These are phyloP conservation scores for Dolichomitus sp. DNA, from an alignment of 2,888 invertebrate genomes.

Conservation along the genomic window DNA sequence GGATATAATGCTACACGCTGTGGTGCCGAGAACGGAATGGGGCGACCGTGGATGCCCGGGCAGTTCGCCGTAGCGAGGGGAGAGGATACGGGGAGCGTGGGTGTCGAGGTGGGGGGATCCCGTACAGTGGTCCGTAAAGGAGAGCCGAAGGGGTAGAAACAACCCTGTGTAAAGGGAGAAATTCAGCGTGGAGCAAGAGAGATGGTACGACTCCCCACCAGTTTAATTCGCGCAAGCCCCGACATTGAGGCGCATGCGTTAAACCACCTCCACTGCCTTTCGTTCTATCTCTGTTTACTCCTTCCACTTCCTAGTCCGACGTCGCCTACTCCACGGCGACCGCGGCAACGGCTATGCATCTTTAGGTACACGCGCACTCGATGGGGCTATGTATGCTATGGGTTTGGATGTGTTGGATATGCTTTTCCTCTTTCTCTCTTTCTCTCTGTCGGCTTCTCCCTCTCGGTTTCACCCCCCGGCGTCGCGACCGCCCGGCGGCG, in stretches of 20 bases:
- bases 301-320: slow-evolving; percentile 44
- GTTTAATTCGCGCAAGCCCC: slow-evolving; percentile 72
- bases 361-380: background rate
- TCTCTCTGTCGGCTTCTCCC: slow-evolving; percentile 32
- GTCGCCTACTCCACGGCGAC: slow-evolving; percentile 49
- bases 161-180: slow-evolving; percentile 2
- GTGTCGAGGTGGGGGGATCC: slow-evolving; percentile 47
- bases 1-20: slow-evolving; percentile 83
- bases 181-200: slow-evolving; percentile 40
- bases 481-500: slow-evolving; percentile 57
- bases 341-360: slow-evolving; percentile 39
- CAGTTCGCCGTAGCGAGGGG: slow-evolving; percentile 82
- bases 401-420: slow-evolving; percentile 6
- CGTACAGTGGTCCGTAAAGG: slow-evolving; percentile 11
- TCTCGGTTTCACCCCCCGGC: slow-evolving; percentile 29
- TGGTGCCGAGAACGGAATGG: slow-evolving; percentile 86
- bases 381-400: background rate
- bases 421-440: background rate
- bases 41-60: slow-evolving; percentile 85
- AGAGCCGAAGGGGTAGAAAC: slow-evolving; percentile 57
- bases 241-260: slow-evolving; percentile 77
- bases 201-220: slow-evolving; percentile 74
- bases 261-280: slow-evolving; percentile 68
- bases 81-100: slow-evolving; percentile 55
- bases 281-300: slow-evolving; percentile 48